Evolutionary conservation across 1,140 invertebrate species (phyloP).

Genomic region (Drosophila subpulchrella): DNA sequence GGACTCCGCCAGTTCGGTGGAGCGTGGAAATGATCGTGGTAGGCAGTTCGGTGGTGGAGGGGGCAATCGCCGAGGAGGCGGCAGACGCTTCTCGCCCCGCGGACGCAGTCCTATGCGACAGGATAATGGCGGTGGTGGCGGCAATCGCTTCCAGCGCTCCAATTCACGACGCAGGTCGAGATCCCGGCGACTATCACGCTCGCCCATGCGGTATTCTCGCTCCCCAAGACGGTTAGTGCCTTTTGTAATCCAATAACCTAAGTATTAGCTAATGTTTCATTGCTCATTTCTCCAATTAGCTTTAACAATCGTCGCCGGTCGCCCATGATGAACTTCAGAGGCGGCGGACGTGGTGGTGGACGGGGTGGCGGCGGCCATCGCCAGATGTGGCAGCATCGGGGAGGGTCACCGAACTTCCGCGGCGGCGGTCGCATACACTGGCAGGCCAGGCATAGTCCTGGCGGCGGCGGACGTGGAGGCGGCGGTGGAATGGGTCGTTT

Average conservation of each 20-base stretch:
- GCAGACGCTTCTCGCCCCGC: constrained; percentile 71
- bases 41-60: constrained; percentile 63
- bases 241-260: no score
- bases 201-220: constrained; percentile 77
- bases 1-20: constrained; percentile 88
- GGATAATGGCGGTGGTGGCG: constrained; percentile 67
- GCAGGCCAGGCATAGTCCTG: constrained; percentile 69
- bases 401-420: constrained; percentile 52
- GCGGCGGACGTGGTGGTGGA: constrained; percentile 60
- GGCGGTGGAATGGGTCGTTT: constrained; percentile 71
- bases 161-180: constrained; percentile 78
- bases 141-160: constrained; percentile 73
- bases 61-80: constrained; percentile 24
- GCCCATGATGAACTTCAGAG: constrained; percentile 71
- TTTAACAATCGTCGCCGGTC: constrained; percentile 78
- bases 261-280: neutral
- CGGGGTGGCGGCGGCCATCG: constrained; percentile 53
- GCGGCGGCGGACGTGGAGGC: constrained; percentile 50
- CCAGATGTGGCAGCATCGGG: constrained; percentile 57
- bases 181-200: constrained; percentile 74
- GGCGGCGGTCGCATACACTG: constrained; percentile 69
- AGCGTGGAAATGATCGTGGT: constrained; percentile 60
- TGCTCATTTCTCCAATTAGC: constrained; percentile 24
- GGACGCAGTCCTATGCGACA: constrained; percentile 73
- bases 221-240: constrained; percentile 73